Base-by-base conservation (phyloP, 1,140 invertebrate species). In the Drosophila chauvacae region DNA sequence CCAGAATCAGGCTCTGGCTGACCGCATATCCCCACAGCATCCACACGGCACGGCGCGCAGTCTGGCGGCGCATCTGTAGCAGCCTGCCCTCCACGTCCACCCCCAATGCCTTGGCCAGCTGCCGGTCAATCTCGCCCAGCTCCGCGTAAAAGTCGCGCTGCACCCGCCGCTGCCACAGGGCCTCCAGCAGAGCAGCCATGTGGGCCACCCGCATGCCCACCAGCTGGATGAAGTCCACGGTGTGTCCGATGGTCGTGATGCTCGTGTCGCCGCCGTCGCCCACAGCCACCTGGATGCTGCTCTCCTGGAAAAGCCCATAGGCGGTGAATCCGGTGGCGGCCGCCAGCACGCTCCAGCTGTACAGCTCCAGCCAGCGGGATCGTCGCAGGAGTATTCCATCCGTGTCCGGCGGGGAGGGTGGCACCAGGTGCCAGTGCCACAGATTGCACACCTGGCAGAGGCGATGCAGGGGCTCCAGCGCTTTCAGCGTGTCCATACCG, bases 181-280 rank as follows among this genome's bases (percentile, higher is more conserved):
- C 58, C 57, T 92, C 91, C 5, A 86, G 41, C 28, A 92, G 57
- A 0, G 77, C 78, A 1, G 71, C 70, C 23, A 71, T 55, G 33
- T 92, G 91, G 0, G 91, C 76, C 30, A 92, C 68, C 5, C 91
- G 88, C 42, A 92, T 86, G 51, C 91, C 90, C 30, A 91, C 69
- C 71, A 92, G 37, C 64, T 92, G 91, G 44, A 92, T 91, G 18
- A 65, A 90, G 64, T 92, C 91, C 13, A 92, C 83, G 0, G 83
- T 92, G 47, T 90, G 63, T 1, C 91, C 91, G 37, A 92, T 77
- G 44, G 69, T 71, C 1, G 62, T 66, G 23, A 90, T 68, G 20
- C 45, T 50, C 2, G 66, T 44, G 0, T 74, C 64, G 35, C 61
- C 61, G 7, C 10, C 14, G 20, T 18, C 39, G 20, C 18, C 35